Conservation (phyloP, 2,797 vertebrate species). For the Leptodactylus fallax region DNA sequence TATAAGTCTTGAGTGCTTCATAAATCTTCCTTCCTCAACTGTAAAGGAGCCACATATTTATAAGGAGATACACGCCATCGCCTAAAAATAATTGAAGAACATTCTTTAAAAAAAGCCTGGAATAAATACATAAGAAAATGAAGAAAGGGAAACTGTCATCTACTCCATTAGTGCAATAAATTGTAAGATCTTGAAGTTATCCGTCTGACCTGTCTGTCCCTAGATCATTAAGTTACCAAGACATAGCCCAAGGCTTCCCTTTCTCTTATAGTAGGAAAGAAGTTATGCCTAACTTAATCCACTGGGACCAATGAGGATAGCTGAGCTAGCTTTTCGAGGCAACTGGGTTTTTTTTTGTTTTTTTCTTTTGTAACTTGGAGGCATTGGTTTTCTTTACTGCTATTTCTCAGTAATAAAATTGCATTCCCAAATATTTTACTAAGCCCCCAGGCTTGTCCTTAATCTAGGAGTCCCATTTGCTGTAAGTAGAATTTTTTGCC, state of each 20-base stretch:
- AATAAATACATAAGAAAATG: not conserved
- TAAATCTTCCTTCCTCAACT: not conserved
- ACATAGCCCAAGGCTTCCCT: conserved; percentile 32
- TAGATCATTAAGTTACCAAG: conserved; percentile 31
- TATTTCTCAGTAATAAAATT: conserved; percentile 27
- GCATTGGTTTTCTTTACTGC: conserved; percentile 39
- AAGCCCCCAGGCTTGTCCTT: conserved; percentile 40
- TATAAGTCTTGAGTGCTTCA: not conserved
- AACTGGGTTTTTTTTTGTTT: not conserved
- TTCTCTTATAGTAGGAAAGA: conserved; percentile 20
- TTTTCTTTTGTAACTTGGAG: conserved; percentile 15
- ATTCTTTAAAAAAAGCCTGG: not conserved
- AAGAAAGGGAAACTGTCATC: conserved; percentile 2
- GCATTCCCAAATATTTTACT: conserved; percentile 26
- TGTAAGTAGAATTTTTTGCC: conserved; percentile 2
- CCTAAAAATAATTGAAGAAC: conserved; percentile 15
- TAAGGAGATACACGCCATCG: not conserved
- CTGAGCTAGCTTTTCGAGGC: conserved; percentile 42
- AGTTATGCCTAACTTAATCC: conserved; percentile 30
- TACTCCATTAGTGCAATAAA: conserved; percentile 22
- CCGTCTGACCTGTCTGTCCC: conserved; percentile 21
- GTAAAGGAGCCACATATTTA: not conserved
- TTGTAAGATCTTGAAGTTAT: conserved; percentile 37
- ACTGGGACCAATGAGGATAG: conserved; percentile 34
- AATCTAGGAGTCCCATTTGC: conserved; percentile 5